Evolutionary conservation across 2,113 vertebrate genomes (phyloP).

Genomic region (Candoia aspera): DNA sequence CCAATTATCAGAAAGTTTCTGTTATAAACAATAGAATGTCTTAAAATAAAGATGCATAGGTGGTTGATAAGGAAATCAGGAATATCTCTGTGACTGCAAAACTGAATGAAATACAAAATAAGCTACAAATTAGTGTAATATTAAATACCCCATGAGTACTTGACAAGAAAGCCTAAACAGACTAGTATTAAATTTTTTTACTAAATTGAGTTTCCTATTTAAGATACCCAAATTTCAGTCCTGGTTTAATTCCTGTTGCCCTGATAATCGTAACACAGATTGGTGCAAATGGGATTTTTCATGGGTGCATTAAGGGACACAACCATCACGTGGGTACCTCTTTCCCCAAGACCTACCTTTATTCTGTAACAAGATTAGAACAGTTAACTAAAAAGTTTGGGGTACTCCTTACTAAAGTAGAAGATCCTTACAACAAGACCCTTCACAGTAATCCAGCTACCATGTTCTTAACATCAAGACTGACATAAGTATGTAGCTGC

Average conservation of each 20-base stretch:
- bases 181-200: neutral
- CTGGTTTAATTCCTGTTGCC: neutral
- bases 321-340: no score
- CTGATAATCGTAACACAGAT: neutral
- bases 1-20: neutral
- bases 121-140: slow-evolving; percentile 1
- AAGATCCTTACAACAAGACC: neutral
- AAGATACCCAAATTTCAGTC: neutral
- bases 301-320: neutral
- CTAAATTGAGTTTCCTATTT: slow-evolving; percentile 2
- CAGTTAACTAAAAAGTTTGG: neutral
- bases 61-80: neutral
- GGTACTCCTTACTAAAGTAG: neutral
- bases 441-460: neutral
- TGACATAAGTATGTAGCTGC: neutral
- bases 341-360: neutral
- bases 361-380: slow-evolving; percentile 7
- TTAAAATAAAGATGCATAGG: neutral
- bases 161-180: neutral
- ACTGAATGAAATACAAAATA: slow-evolving; percentile 6
- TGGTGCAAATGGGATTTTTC: neutral
- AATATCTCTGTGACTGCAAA: slow-evolving; percentile 5
- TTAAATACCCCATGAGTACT: neutral
- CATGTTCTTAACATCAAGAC: neutral
- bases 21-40: neutral